Base-by-base conservation (phyloP, 2,797 vertebrate genomes). In the Simalia tracyae region DNA sequence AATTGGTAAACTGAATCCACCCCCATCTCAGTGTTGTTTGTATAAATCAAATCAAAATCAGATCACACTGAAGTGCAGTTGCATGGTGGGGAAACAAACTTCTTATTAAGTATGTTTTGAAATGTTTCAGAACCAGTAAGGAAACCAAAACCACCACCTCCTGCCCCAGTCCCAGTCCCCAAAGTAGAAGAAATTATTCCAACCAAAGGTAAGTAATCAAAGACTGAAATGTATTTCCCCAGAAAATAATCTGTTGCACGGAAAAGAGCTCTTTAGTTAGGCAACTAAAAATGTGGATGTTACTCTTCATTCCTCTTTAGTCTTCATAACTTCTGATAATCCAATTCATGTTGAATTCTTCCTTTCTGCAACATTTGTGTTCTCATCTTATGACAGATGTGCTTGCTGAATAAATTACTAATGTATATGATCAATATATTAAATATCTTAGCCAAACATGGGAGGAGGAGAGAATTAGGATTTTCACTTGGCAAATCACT, bases 81-180 rank as follows among this genome's bases (percentile, higher is more conserved):
- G 22, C 36, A 59, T 57, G 7, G 12, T 90, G 50, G 28, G 42
- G 68, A 59, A 93, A 54, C 88, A 85, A 92, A 76, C 95, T 88
- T 89, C 92, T 94, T 88, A 95, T 89, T 14, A n/a, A 5, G 10
- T 50, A 28, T 92, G 89, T 98, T 94, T 98, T 95, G 89, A 87
- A 98, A 95, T 64, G 97, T 97, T 92, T 95, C 96, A 97, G 95
- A 98, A 97, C 97, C 98, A 97, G 95, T 93, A 92, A 96, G 96
- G 93, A 97, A 97, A 94, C 94, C 96, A 36, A 81, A 95, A 87
- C 91, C 86, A 76, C 95, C 96, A 86, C 95, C 97, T 96, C 87
- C 94, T 54, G 95, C 96, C 89, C 92, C 92, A 92, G 96, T 96
- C 94, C 92, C 96, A 64, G 59, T 4, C 22, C 86, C 59, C 5